Evolutionary conservation across 1,140 invertebrate species (phyloP).

Genomic region (Thaumatotibia leucotreta): DNA sequence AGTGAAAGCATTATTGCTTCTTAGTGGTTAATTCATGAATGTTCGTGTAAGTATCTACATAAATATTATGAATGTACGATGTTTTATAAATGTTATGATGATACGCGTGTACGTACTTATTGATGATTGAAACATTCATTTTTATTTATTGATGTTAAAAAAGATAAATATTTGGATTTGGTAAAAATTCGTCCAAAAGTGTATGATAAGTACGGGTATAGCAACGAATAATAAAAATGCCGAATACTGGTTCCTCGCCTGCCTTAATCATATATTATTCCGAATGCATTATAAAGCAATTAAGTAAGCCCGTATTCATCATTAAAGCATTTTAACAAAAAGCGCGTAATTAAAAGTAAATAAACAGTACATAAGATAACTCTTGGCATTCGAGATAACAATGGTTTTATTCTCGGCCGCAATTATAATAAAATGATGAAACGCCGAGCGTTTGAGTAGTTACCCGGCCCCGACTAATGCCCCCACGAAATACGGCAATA

Average conservation of each 20-base stretch:
- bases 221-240: neutral
- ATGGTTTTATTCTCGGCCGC: slow-evolving; percentile 39
- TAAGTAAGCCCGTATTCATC: slow-evolving; percentile 33
- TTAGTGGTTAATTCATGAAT: too few species aligned
- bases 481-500: neutral
- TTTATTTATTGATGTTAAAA: too few species aligned
- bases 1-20: too few species aligned
- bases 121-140: too few species aligned
- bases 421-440: slow-evolving; percentile 41
- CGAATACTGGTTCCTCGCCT: neutral
- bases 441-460: neutral
- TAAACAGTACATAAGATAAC: slow-evolving; percentile 50
- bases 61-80: too few species aligned
- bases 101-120: too few species aligned
- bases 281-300: slow-evolving; percentile 41
- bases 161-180: too few species aligned
- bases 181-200: too few species aligned
- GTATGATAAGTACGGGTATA: too few species aligned
- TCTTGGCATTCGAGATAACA: slow-evolving; percentile 35
- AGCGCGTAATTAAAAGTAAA: slow-evolving; percentile 46
- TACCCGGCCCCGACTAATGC: slow-evolving; percentile 1
- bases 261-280: slow-evolving; percentile 27
- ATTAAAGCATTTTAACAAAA: slow-evolving; percentile 53
- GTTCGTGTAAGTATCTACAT: too few species aligned
- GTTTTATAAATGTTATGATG: too few species aligned